These are phyloP conservation scores for Narcine bancroftii DNA, from an alignment of 2,113 vertebrate genomes.

Conservation along the genomic window DNA sequence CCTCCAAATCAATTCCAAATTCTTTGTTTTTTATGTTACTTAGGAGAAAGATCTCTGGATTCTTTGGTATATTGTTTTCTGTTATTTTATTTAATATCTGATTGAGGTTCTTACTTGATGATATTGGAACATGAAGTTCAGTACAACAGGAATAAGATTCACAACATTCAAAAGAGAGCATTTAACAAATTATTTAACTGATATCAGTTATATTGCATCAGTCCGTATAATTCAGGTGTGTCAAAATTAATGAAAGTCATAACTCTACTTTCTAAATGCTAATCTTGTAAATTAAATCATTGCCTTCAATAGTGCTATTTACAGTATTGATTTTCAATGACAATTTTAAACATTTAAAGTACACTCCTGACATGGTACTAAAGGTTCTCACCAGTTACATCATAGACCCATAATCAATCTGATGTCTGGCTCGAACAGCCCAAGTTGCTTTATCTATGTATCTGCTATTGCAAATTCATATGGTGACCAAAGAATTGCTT, in stretches of 20 bases:
- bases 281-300: constrained; percentile 27
- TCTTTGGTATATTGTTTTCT: no score
- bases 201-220: neutral
- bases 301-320: constrained; percentile 7
- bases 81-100: no score
- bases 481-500: neutral
- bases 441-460: neutral
- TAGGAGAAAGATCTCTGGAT: no score
- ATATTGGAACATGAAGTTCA: neutral
- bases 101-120: neutral
- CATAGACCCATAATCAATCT: neutral
- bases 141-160: neutral
- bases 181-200: neutral
- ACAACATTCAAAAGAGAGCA: neutral
- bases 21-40: no score
- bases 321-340: constrained; percentile 30
- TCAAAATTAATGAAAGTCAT: constrained; percentile 21
- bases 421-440: neutral
- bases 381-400: neutral
- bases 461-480: neutral
- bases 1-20: no score
- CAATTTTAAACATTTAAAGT: constrained; percentile 23
- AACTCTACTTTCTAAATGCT: constrained; percentile 23
- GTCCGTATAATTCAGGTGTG: neutral
- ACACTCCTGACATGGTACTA: constrained; percentile 5